These are phyloP conservation scores for Hymenochirus boettgeri DNA, from an alignment of 2,113 vertebrate genomes.

Conservation along the genomic window DNA sequence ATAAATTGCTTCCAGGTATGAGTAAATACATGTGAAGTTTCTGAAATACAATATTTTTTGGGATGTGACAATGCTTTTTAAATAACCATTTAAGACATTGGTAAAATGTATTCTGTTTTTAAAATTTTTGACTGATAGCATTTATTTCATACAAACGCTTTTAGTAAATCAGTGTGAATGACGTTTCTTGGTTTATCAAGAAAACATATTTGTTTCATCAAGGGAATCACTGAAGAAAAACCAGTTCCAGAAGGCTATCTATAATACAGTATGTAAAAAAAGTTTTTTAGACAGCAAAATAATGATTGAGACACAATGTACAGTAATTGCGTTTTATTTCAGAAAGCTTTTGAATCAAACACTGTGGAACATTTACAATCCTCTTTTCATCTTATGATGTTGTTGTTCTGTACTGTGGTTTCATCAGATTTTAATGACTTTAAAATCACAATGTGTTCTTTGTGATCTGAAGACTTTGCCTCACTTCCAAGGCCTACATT, in stretches of 20 bases:
- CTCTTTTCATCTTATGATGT: constrained; percentile 35
- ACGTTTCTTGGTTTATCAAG: constrained; percentile 1
- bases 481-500: constrained; percentile 6
- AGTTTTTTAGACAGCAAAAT: constrained; percentile 19
- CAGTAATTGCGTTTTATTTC: constrained; percentile 24
- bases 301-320: constrained; percentile 29
- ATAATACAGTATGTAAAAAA: constrained; percentile 21
- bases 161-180: no score
- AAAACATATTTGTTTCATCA: constrained; percentile 21
- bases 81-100: no score
- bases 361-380: constrained; percentile 16
- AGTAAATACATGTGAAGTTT: no score
- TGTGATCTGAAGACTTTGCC: constrained; percentile 19
- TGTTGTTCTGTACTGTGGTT: constrained; percentile 26
- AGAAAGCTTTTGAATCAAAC: constrained; percentile 34
- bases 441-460: constrained; percentile 38
- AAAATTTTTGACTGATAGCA: no score
- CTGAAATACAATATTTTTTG: no score
- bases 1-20: no score
- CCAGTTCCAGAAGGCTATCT: neutral
- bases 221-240: constrained; percentile 18
- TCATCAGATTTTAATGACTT: constrained; percentile 36
- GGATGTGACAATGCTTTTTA: no score
- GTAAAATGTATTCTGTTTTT: no score
- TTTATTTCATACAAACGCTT: no score